Conservation (phyloP, 2,888 invertebrate genomes). For the Eupithecia subfuscata region DNA sequence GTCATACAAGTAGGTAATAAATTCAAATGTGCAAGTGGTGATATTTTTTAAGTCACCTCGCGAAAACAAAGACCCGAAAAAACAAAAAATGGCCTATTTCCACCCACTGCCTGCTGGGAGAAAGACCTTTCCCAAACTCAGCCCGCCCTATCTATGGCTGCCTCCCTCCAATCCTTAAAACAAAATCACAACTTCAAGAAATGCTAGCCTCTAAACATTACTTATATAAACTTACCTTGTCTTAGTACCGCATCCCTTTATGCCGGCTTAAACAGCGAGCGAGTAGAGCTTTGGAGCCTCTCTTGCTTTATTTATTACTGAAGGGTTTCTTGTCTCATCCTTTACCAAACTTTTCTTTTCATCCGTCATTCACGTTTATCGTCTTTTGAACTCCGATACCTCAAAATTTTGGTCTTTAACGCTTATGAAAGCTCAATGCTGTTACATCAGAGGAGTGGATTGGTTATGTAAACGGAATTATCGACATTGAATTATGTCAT, state of each 20-base stretch:
- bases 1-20: not conserved
- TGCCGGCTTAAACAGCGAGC: constrained; percentile 1
- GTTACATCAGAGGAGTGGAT: not conserved
- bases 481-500: not conserved
- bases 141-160: not conserved
- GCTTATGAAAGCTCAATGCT: constrained; percentile 24
- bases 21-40: not conserved
- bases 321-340: constrained; percentile 30
- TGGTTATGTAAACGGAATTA: not conserved
- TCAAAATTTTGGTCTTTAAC: constrained; percentile 16
- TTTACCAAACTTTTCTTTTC: constrained; percentile 37
- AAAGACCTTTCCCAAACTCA: not conserved
- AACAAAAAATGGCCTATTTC: not conserved
- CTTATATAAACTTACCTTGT: constrained; percentile 34
- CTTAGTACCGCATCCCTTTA: constrained; percentile 24
- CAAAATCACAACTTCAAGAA: not conserved
- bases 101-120: not conserved
- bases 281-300: constrained; percentile 13
- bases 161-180: not conserved
- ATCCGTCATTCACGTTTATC: constrained; percentile 37
- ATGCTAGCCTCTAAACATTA: not conserved
- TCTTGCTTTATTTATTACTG: constrained; percentile 30
- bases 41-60: not conserved
- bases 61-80: not conserved
- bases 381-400: constrained; percentile 29